Evolutionary conservation across 2,888 invertebrate genomes (phyloP).

Genomic region (Eupithecia vulgata): DNA sequence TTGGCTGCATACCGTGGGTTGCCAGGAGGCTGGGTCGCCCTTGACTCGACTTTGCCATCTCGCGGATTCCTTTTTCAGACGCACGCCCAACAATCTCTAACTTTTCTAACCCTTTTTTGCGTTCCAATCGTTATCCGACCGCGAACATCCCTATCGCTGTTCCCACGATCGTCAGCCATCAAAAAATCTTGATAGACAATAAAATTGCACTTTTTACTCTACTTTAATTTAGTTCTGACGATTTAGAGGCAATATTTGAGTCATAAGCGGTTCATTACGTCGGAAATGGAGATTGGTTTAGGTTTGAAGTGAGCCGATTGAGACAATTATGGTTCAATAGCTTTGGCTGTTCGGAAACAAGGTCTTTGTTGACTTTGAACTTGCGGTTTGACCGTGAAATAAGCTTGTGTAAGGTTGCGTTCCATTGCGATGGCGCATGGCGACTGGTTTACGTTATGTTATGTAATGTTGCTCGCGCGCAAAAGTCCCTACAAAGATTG

Average conservation of each 20-base stretch:
- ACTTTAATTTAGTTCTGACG: conserved; percentile 61
- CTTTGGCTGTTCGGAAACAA: conserved; percentile 38
- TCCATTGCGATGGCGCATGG: conserved; percentile 48
- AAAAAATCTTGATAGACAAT: conserved; percentile 67
- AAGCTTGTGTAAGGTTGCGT: conserved; percentile 51
- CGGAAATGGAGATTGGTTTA: conserved; percentile 35
- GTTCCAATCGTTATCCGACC: conserved; percentile 79
- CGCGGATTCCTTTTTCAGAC: conserved; percentile 39
- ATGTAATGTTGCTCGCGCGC: conserved; percentile 60
- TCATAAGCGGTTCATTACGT: conserved; percentile 38
- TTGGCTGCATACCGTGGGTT: conserved; percentile 42
- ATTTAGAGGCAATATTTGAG: conserved; percentile 49
- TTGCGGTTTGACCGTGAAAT: conserved; percentile 57
- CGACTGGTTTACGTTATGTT: conserved; percentile 76
- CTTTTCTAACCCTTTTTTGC: conserved; percentile 76
- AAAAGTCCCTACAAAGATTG: conserved; percentile 38
- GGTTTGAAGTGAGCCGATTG: conserved; percentile 43
- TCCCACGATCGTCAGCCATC: conserved; percentile 75
- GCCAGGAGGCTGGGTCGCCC: conserved; percentile 60
- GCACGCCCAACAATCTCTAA: conserved; percentile 67
- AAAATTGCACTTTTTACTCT: conserved; percentile 73
- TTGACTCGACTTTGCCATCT: conserved; percentile 67
- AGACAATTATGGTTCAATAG: conserved; percentile 41
- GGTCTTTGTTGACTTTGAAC: conserved; percentile 52
- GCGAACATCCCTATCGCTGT: conserved; percentile 74